Percentiles rank a stretch among this genome's conserved stretches.
phyloP scores from a whole-genome alignment of 2,888 invertebrate genomes.

The Halocaridina rubra region DNA sequence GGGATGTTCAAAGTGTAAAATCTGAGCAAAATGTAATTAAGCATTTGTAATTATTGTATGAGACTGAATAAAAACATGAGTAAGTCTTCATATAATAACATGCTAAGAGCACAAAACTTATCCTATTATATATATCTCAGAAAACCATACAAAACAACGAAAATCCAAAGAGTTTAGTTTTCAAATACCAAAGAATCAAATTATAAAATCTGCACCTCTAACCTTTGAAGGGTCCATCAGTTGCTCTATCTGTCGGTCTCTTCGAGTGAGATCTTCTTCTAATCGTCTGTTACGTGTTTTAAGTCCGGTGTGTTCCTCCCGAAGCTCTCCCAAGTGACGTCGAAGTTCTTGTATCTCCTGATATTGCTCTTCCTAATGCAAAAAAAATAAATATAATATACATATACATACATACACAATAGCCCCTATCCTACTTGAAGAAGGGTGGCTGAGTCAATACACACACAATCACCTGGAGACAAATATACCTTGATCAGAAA shows the following conservation, averaged over 20 bases:
- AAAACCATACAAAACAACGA: neutral
- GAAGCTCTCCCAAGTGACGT: slow-evolving; percentile 25
- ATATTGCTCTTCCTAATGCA: slow-evolving; percentile 49
- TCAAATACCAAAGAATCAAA: neutral
- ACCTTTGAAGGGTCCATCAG: slow-evolving; percentile 58
- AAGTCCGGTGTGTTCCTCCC: slow-evolving; percentile 35
- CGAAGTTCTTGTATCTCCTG: slow-evolving; percentile 51
- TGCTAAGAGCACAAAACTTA: too few species aligned
- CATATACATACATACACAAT: too few species aligned
- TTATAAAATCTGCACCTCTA: too few species aligned
- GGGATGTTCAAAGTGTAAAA: too few species aligned
- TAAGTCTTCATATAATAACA: too few species aligned
- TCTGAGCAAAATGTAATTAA: too few species aligned
- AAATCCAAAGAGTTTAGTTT: neutral
- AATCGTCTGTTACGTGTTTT: slow-evolving; percentile 40
- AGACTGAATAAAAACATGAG: too few species aligned
- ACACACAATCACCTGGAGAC: too few species aligned
- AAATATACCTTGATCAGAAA: too few species aligned
- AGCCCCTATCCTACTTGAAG: too few species aligned
- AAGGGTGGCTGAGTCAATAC: too few species aligned
- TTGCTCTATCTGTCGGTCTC: slow-evolving; percentile 49
- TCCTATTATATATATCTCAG: neutral
- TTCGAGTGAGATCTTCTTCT: slow-evolving; percentile 35
- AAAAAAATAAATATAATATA: neutral
- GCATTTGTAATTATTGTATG: too few species aligned